Evolutionary conservation across 2,797 vertebrate species (phyloP).

Genomic region (Benthosema pterotum): DNA sequence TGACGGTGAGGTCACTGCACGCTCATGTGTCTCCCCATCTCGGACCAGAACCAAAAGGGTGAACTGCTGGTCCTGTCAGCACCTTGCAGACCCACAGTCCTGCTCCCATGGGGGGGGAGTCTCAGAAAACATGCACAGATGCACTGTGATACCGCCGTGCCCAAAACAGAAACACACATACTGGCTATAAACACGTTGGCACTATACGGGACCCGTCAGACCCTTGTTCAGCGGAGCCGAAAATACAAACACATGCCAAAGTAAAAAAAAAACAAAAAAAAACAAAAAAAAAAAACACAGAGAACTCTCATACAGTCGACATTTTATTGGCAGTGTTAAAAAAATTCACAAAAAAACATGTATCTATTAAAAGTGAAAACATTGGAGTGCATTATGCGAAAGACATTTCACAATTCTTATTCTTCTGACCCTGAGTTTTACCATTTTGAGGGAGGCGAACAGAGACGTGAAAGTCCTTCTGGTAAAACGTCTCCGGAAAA

Average conservation of each 20-base stretch:
- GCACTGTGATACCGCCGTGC: not conserved
- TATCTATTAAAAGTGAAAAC: conserved; percentile 36
- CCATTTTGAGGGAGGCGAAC: conserved; percentile 8
- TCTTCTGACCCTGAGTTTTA: conserved; percentile 50
- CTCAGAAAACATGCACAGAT: conserved; percentile 13
- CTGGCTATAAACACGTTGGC: conserved; percentile 25
- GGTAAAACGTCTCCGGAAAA: not conserved
- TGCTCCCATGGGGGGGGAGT: not conserved
- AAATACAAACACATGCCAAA: conserved; percentile 10
- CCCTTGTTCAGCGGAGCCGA: not conserved
- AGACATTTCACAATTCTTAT: conserved; percentile 9
- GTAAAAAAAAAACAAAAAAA: not conserved
- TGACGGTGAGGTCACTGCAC: conserved; percentile 36
- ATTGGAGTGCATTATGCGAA: conserved; percentile 20
- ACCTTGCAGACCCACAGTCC: conserved; percentile 43
- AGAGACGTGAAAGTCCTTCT: not conserved
- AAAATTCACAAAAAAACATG: conserved; percentile 39
- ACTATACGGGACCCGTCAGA: not conserved
- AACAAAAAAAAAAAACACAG: conserved; percentile 1
- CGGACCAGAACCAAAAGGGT: conserved; percentile 21
- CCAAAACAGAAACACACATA: conserved; percentile 16
- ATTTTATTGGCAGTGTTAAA: conserved; percentile 46
- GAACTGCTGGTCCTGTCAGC: conserved; percentile 54
- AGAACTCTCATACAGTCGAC: not conserved
- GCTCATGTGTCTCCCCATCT: conserved; percentile 37